A percentile compares a stretch with the other conserved stretches of the same genome.
Conservation (phyloP, 2,888 invertebrate genomes). For the Oligia latruncula region DNA sequence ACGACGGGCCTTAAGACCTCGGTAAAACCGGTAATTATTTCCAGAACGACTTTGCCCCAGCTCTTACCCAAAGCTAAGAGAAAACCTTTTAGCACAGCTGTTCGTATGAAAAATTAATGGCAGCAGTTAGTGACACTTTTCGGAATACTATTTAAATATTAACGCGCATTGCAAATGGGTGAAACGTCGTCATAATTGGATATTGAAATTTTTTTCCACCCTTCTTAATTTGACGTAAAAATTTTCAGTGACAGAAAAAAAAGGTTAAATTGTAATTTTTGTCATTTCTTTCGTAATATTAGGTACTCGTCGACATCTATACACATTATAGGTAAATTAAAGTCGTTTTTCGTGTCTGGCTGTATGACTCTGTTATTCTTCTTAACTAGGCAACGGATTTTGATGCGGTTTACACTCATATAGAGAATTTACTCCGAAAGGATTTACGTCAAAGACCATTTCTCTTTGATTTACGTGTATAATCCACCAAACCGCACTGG, state of each 20-base stretch:
- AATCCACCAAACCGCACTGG: not conserved
- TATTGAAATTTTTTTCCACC: constrained; percentile 16
- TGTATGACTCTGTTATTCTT: not conserved
- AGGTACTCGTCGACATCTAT: not conserved
- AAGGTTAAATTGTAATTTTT: not conserved
- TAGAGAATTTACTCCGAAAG: not conserved
- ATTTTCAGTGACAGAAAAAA: constrained; percentile 5
- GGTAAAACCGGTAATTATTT: constrained; percentile 4
- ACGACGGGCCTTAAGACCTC: not conserved
- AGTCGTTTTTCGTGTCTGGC: not conserved
- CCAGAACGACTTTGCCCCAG: constrained; percentile 10
- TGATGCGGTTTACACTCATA: not conserved
- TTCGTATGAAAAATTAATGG: constrained; percentile 58
- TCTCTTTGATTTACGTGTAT: not conserved
- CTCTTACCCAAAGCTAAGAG: constrained; percentile 21
- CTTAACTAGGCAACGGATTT: too few relatives aligned
- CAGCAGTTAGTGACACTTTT: constrained; percentile 53
- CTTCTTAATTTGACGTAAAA: constrained; percentile 10
- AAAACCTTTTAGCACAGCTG: constrained; percentile 58
- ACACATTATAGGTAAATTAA: not conserved
- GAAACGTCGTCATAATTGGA: constrained; percentile 37
- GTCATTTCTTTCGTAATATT: not conserved
- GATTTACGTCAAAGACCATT: not conserved
- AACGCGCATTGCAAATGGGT: constrained; percentile 41
- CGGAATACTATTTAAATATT: constrained; percentile 59